Conservation (phyloP, 1,140 invertebrate genomes). For the Archivesica marissinica region DNA sequence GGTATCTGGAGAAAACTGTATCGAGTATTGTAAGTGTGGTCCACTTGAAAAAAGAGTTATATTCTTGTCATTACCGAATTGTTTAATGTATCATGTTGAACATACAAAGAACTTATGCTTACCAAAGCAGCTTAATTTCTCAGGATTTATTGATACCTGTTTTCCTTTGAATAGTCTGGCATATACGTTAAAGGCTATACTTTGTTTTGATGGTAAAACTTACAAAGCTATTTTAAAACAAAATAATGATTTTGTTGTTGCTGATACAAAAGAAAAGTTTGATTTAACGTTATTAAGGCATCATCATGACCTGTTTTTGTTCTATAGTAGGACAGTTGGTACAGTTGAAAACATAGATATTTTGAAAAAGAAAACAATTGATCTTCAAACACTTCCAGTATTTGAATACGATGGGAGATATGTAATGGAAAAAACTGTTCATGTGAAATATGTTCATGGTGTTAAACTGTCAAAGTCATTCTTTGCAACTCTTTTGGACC, state of each 20-base stretch:
- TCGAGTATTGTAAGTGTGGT: no score
- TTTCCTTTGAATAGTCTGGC: neutral
- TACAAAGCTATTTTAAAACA: neutral
- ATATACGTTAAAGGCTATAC: neutral
- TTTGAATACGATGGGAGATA: neutral
- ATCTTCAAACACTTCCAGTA: neutral
- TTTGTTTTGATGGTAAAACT: neutral
- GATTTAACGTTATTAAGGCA: neutral
- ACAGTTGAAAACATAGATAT: neutral
- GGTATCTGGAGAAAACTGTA: neutral
- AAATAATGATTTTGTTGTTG: neutral
- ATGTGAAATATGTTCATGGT: neutral
- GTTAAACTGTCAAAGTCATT: neutral
- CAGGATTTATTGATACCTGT: neutral
- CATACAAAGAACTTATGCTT: neutral
- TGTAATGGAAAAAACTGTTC: neutral
- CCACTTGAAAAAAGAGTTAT: no score
- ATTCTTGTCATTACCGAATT: neutral
- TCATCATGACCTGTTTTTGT: neutral
- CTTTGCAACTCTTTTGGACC: neutral
- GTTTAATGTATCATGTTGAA: neutral
- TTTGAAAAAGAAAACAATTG: neutral
- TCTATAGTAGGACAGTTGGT: neutral
- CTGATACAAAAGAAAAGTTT: neutral
- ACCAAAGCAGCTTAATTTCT: neutral